Percentiles rank a stretch among this genome's conserved stretches.
Evolutionary conservation across 2,888 invertebrate genomes (phyloP).

Genomic region (Cantharis rufa): DNA sequence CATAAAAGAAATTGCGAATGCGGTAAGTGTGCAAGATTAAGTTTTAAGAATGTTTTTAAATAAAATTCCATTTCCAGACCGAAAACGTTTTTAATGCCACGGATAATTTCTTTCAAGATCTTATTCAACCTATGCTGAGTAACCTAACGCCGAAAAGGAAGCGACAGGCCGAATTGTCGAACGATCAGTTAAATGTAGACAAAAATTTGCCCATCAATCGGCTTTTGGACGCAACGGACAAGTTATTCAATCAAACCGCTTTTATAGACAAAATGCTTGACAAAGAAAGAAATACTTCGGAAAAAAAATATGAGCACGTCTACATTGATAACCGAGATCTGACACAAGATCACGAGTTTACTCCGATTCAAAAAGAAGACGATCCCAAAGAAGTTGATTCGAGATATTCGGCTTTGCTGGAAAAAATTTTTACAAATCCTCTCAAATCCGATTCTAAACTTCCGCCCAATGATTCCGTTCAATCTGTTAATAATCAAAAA

Average conservation of each 20-base stretch:
- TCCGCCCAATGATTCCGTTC: no score
- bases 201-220: background rate
- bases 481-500: no score
- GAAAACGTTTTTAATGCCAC: background rate
- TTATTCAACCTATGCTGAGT: background rate
- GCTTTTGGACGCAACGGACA: background rate
- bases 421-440: background rate
- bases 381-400: accelerated
- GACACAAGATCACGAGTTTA: background rate
- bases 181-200: background rate
- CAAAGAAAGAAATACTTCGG: background rate
- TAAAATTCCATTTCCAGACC: background rate
- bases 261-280: background rate
- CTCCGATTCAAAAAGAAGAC: background rate
- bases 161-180: background rate
- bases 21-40: background rate
- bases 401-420: background rate
- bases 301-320: background rate
- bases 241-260: background rate
- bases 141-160: background rate
- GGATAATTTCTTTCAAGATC: background rate
- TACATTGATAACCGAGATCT: no score
- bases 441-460: background rate
- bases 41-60: background rate
- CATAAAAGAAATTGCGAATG: background rate